Base-by-base conservation (phyloP, 92 coral and sea anemone species). In the Parazoanthus swiftii region DNA sequence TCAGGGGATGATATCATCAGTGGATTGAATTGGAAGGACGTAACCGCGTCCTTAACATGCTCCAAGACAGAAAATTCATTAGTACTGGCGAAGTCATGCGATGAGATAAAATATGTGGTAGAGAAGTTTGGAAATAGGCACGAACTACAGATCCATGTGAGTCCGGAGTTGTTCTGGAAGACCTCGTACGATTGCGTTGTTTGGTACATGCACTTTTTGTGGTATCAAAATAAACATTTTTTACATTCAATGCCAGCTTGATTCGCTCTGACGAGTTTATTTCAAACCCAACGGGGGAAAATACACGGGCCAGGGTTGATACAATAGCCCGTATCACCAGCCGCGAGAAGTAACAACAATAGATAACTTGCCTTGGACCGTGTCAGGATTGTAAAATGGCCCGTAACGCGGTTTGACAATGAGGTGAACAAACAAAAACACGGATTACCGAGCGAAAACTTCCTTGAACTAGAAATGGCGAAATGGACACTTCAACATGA, bases 81-180 rank as follows among this genome's bases (percentile, higher is more conserved):
- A 18, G 13, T 4, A 48, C 59, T 80, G 85, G 58, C 14, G 38
- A 44, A 29, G 67, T 80, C 66, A 18, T 48, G 58, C 38, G n/a
- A 29, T 80, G 38, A 14, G 18, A 80, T 44, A 29, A 65, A 80
- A 26, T 46, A 36, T 36, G 39, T 80, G 42, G 88, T 37, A 51
- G 86, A 78, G 90, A 88, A 88, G 78, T 80, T 86, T 79, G 90
- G 90, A n/a, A 80, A 88, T 46, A 79, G 11, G 65, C 90, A 88
- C 29, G 50, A 36, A 37, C 29, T 51, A n/a, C 90, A 88, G 63
- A 88, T 80, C 90, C 90, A 88, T 88, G 77, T 66, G 39, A 88
- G 74, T 38, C 68, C 68, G 21, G 90, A 80, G 68, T 88, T 80
- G 58, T 78, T 88, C n/a, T 48, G 6, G 59, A n/a, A 80, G 20